Base-by-base conservation (phyloP, 1,140 invertebrate species). In the Drosophila lini region DNA sequence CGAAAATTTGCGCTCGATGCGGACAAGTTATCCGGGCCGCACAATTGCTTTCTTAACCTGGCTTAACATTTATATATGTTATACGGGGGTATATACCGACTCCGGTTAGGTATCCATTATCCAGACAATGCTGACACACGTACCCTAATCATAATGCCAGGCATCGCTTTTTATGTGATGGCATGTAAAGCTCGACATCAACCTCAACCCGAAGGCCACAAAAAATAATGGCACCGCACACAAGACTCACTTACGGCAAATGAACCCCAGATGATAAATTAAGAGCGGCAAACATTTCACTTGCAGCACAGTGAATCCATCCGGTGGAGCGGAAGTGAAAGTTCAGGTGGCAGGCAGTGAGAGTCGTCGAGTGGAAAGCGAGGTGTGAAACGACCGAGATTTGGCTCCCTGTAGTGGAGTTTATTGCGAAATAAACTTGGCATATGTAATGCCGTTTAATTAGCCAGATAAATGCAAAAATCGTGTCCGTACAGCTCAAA, bases 231-330 rank as follows among this genome's bases (percentile, higher is more conserved):
- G 77, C 60, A 53, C 48, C 79, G 31, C 19, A 15, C 58, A 63
- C 41, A 47, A 64, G 67, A 56, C 60, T 63, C 67, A 81, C 58
- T 67, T 74, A 69, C 59, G 70, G 36, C 48, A 88, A 88, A 86
- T 89, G 76, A 88, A 80, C 75, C 77, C 80, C 76, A 74, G 79
- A 88, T 89, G 85, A 89, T 88, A 88, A 88, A 88, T 88, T 83
- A 88, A 83, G 84, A 82, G 71, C 67, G 76, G 36, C 65, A 68
- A 44, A 56, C 62, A 80, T 59, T 71, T 79, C 64, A 76, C 61
- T 63, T 68, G 75, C 79, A 88, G 28, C 45, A 0, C 19, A 55
- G 19, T 38, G 52, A 55, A 25, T 38, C 45, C 34, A 25, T 38
- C 45, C 34, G 40, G 15, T 53, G 77, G 50, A 76, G 59, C 47